Base-by-base conservation (phyloP, 2,888 invertebrate genomes). In the Scaptomyza reducta region DNA sequence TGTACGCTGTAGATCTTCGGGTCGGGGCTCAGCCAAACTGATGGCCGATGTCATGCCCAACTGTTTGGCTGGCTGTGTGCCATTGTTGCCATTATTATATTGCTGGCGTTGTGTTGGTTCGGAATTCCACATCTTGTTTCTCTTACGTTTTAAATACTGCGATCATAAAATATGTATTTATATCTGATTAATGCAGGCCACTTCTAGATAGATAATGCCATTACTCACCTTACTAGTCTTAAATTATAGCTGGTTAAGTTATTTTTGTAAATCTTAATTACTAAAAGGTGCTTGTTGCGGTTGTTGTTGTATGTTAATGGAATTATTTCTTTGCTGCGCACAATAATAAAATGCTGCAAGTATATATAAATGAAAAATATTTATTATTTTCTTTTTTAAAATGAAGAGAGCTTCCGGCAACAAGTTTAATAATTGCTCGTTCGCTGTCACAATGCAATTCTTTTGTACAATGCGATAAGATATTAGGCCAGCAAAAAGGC, bases 41-140 rank as follows among this genome's bases (percentile, higher is more conserved):
- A 99, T 98, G 63, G 98, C 98, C 22, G 98, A 97, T 7, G 98
- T 98, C 95, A 99, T 97, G 59, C 98, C 98, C 89, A 96, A 68
- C 25, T 90, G 90, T 61, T 89, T 90, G 57, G 72, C 79, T 11
- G 82, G 87, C 63, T 74, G 80, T 50, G 79, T 79, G 67, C 84
- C 86, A 78, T 79, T 81, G 44, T 88, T 81, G 71, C 91, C 91
- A 86, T 91, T 91, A 44, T 85, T 87, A 58, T 87, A 83, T 47
- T 88, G 79, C 9, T 85, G 74, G 66, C 76, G 90, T 40, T 72
- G 64, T 57, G 87, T 85, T 57, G 79, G 77, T 66, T 91, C 91
- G 70, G 91, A 89, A 85, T 90, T 91, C 91, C 91, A 91, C 91
- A 91, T 91, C 46, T 22, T 90, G 67, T 60, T 45, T 47, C 64